Evolutionary conservation across 1,140 invertebrate species (phyloP).

Genomic region (Drosophila tristis): DNA sequence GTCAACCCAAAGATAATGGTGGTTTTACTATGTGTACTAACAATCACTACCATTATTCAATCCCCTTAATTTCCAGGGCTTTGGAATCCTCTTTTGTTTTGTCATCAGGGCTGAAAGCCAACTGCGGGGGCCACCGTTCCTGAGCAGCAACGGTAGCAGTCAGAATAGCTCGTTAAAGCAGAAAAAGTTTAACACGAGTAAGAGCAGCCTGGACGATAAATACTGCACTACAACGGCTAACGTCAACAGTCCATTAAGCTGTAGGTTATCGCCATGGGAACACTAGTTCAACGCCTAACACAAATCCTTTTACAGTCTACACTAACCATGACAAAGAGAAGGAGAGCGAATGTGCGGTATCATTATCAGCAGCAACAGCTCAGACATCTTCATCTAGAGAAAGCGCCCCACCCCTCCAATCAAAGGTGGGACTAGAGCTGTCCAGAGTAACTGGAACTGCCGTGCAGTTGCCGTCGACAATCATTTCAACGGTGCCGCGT

Average conservation of each 20-base stretch:
- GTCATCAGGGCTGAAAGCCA: constrained; percentile 85
- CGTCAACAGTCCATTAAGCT: constrained; percentile 85
- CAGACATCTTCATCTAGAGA: constrained; percentile 18
- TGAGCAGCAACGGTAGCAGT: constrained; percentile 61
- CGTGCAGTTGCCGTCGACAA: constrained; percentile 79
- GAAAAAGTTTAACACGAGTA: constrained; percentile 76
- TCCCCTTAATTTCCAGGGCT: constrained; percentile 80
- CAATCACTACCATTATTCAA: constrained; percentile 19
- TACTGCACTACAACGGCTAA: constrained; percentile 84
- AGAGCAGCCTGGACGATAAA: constrained; percentile 83
- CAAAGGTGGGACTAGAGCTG: constrained; percentile 67
- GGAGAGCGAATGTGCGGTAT: constrained; percentile 70
- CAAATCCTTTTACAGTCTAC: constrained; percentile 68
- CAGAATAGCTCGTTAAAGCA: constrained; percentile 69
- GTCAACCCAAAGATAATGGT: constrained; percentile 20
- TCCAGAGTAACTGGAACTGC: constrained; percentile 32
- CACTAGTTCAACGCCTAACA: constrained; percentile 1
- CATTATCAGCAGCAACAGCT: constrained; percentile 39
- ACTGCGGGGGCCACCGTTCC: constrained; percentile 63
- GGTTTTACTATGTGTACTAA: constrained; percentile 16
- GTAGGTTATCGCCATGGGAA: constrained; percentile 76
- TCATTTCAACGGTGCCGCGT: constrained; percentile 79
- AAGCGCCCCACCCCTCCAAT: constrained; percentile 43
- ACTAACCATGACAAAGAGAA: constrained; percentile 83
- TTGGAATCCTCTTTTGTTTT: constrained; percentile 85